Evolutionary conservation across 1,140 invertebrate species (phyloP).

Genomic region (Drosophila auraria): DNA sequence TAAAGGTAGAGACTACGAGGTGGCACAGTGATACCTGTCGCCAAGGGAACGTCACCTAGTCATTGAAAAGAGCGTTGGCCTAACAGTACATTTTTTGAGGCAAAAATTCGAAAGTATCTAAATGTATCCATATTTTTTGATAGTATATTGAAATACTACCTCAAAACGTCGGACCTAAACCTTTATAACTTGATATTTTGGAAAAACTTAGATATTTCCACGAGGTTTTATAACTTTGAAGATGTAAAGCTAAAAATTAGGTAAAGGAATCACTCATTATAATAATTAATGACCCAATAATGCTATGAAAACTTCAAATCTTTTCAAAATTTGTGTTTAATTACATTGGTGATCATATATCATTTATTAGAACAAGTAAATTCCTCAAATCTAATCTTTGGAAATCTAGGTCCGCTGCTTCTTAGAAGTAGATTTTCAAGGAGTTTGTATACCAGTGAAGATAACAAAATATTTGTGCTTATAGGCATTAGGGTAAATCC

Average conservation of each 20-base stretch:
- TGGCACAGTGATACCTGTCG: conserved; percentile 17
- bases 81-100: too few relatives aligned
- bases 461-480: not conserved
- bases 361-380: not conserved
- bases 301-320: not conserved
- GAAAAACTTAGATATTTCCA: not conserved
- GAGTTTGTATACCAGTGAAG: not conserved
- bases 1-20: conserved; percentile 17
- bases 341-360: not conserved
- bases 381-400: conserved; percentile 7
- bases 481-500: too few relatives aligned
- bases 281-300: too few relatives aligned
- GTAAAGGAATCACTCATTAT: too few relatives aligned
- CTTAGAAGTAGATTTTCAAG: not conserved
- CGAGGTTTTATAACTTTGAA: not conserved
- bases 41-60: not conserved
- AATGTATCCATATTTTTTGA: too few relatives aligned
- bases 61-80: not conserved
- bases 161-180: too few relatives aligned
- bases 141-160: not conserved
- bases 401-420: conserved; percentile 2
- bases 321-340: not conserved
- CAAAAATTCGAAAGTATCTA: too few relatives aligned
- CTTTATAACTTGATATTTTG: not conserved
- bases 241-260: not conserved